A percentile compares a stretch with the other conserved stretches of the same genome.
Conservation (phyloP, 2,888 invertebrate species). For the Polia nebulosa region DNA sequence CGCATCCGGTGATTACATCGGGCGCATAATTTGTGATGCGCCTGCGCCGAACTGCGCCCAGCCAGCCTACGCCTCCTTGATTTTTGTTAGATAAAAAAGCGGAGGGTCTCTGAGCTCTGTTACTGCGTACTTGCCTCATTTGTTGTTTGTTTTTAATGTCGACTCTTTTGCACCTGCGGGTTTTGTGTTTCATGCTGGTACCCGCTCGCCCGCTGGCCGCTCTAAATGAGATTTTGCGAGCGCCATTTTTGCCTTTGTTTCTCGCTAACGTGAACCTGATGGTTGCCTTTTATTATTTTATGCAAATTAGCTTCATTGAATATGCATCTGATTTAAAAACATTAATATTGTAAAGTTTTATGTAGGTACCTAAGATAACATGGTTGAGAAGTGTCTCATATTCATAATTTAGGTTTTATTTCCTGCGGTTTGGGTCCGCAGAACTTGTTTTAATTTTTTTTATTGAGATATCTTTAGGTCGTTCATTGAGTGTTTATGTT, state of each 20-base stretch:
- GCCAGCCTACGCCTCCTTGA: slow-evolving; percentile 78
- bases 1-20: slow-evolving; percentile 90
- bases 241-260: slow-evolving; percentile 73
- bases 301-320: slow-evolving; percentile 69
- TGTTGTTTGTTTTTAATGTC: slow-evolving; percentile 86
- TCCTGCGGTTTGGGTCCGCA: slow-evolving; percentile 10
- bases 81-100: slow-evolving; percentile 89
- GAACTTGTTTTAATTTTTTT: slow-evolving; percentile 23
- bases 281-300: slow-evolving; percentile 71
- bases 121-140: slow-evolving; percentile 74
- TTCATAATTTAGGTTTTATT: slow-evolving; percentile 39
- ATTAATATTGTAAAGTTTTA: slow-evolving; percentile 53
- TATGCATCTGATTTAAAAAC: slow-evolving; percentile 56
- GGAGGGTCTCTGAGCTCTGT: slow-evolving; percentile 60
- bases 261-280: slow-evolving; percentile 65
- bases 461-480: slow-evolving; percentile 17
- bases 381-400: slow-evolving; percentile 54
- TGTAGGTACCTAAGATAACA: slow-evolving; percentile 46
- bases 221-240: slow-evolving; percentile 80
- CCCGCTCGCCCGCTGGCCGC: slow-evolving; percentile 63
- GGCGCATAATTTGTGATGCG: slow-evolving; percentile 89
- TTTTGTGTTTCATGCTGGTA: slow-evolving; percentile 81
- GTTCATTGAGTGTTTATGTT: slow-evolving; percentile 24
- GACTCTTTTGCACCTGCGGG: slow-evolving; percentile 87
- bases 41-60: slow-evolving; percentile 79